Evolutionary conservation across 2,797 vertebrate species (phyloP), one percentile per base, ranked within the genome.

Genomic region (Rhabdomys pumilio): DNA sequence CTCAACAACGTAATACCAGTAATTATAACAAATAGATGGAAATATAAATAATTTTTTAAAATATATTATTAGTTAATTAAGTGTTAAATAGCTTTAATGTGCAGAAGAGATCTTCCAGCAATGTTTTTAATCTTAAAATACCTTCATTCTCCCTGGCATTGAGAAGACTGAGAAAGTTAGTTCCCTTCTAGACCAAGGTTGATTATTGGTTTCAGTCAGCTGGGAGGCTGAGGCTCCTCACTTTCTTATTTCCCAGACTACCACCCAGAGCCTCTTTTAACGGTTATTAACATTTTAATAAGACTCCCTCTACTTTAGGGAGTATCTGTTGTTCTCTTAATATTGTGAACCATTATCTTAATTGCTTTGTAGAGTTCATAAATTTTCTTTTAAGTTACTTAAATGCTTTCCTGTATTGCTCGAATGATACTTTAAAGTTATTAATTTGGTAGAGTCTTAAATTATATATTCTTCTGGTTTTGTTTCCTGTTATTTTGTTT

Each of bases 381-480:
- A 29, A 84, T 85, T 93, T 91, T 55, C 88, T 91, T 84, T 41
- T 69, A 85, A 86, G 67, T 41, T 89, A 77, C 65, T 92, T 89
- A 76, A 76, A 89, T 94, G 7, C 87, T 79, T 90, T 85, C 22
- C 63, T 76, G 0, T 93, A 85, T 91, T 91, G 26, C 50, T 93
- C 12, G 81, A 85, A 93, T 86, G 50, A 72, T 89, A 93, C 44
- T 81, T 77, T 65, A 90, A 97, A 22, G 47, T 55, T 77, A 3
- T 65, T 96, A 67, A 67, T 96, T 91, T 95, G 29, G 44, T 86
- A 61, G 75, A 95, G 41, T 91, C 59, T 89, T 59, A 76, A n/a
- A 41, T 63, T 94, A 22, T 8, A 38, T 94, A 69, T 59, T 67
- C n/a, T 80, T 76, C 75, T 50, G 24, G n/a, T 75, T 20, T 69